Conservation (phyloP, 1,140 invertebrate genomes). For the Drosophila ercepeae region DNA sequence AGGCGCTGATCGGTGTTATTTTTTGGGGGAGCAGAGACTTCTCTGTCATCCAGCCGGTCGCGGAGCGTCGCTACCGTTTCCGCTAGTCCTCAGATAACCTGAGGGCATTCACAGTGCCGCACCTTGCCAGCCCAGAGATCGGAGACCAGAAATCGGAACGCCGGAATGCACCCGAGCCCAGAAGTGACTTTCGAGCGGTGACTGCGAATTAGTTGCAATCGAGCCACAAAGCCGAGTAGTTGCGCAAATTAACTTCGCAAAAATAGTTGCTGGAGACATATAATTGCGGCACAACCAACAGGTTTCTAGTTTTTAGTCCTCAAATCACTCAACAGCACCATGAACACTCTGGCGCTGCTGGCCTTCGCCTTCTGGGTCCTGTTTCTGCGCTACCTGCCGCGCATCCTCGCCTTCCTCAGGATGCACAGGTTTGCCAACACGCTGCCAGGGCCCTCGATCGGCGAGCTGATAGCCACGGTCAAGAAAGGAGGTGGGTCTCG, state of each 20-base stretch:
- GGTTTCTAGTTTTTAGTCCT: neutral
- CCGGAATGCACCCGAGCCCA: slow-evolving; percentile 6
- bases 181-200: slow-evolving; percentile 1
- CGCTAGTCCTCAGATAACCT: neutral
- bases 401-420: slow-evolving; percentile 51
- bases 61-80: neutral
- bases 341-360: slow-evolving; percentile 68
- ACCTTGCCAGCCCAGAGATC: neutral
- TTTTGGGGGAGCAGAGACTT: too few species aligned
- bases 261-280: too few species aligned
- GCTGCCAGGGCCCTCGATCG: slow-evolving; percentile 63
- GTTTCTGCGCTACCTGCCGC: slow-evolving; percentile 69
- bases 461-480: slow-evolving; percentile 68
- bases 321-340: neutral
- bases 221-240: slow-evolving; percentile 41
- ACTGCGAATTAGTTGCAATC: slow-evolving; percentile 30
- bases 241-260: neutral
- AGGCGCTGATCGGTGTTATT: neutral
- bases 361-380: slow-evolving; percentile 71
- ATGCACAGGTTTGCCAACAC: slow-evolving; percentile 59
- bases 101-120: slow-evolving; percentile 24
- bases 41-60: neutral
- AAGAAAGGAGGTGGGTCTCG: slow-evolving; percentile 70
- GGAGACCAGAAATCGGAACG: too few species aligned
- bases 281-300: too few species aligned